Conservation (phyloP, 2,888 invertebrate genomes). For the Macrosoma leucophasiata region DNA sequence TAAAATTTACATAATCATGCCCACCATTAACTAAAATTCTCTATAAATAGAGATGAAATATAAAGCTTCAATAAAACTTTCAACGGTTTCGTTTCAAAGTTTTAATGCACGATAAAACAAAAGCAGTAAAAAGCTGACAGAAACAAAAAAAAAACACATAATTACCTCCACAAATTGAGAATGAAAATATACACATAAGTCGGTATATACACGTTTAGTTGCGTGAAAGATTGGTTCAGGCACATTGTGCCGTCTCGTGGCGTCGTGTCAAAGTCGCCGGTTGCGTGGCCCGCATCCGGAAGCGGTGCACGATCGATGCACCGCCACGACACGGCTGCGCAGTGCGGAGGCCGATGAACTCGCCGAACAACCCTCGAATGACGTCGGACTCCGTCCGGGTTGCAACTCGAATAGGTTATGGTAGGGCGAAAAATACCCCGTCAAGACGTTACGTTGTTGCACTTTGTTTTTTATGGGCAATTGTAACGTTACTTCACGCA, state of each 20-base stretch:
- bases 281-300: conserved; percentile 25
- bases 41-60: too few species aligned
- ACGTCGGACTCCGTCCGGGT: conserved; percentile 8
- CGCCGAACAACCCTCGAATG: conserved; percentile 18
- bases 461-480: too few species aligned
- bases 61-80: too few species aligned
- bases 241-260: conserved; percentile 4
- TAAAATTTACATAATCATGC: too few species aligned
- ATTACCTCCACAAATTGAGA: conserved; percentile 12
- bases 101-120: too few species aligned
- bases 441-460: too few species aligned
- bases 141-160: too few species aligned
- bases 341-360: conserved; percentile 53
- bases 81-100: too few species aligned
- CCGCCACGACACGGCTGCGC: conserved; percentile 60
- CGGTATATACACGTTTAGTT: conserved; percentile 12
- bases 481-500: too few species aligned
- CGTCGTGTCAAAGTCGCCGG: conserved; percentile 15
- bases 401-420: not conserved
- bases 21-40: too few species aligned
- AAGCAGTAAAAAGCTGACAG: too few species aligned
- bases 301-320: conserved; percentile 56
- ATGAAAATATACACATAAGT: conserved; percentile 11
- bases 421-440: not conserved
- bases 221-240: conserved; percentile 9